Evolutionary conservation across 2,888 invertebrate species (phyloP), one percentile per base, ranked within the genome.

Genomic region (Pyrochroa serraticornis): DNA sequence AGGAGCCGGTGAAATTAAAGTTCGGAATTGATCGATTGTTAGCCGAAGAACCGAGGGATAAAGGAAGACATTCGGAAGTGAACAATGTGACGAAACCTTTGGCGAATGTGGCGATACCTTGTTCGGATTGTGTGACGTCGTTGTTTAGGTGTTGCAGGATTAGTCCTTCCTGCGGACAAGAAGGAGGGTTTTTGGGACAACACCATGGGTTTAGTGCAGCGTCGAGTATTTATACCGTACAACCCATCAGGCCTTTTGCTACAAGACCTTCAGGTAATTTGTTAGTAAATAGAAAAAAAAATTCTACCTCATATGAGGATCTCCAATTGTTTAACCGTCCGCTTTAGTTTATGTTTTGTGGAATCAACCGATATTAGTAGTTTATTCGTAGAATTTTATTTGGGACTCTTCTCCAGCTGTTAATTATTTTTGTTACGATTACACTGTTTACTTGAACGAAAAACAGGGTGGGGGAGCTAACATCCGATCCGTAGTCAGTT

Each of bases 1-100:
- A 59, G 43, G 60, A 75, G 63, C 66, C 77, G 65, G 78, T 71
- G 63, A 82, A 83, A 68, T 75, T 87, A 63, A 89, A 88, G 80
- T 90, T 90, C 72, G 88, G 90, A 69, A 86, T 90, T 61, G 89
- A 90, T 70, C 82, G 87, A 71, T 85, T 90, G 65, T 75, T 90
- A 52, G 32, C 60, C 1, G 48, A 52, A 39, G 39, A 49, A 7
- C 54, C 47, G 35, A 34, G 32, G 12, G 39, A 32, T 49, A 60
- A 41, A 55, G 53, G 36, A 46, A 31, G 10, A 34, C 49, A 44
- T 42, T 22, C 51, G 37, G 36, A n/a, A n/a, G 43, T 32, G n/a
- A 45, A 38, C 38, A 53, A 50, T 13, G 51, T 72, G 30, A 62
- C 71, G 9, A 75, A 77, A 66, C 74, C 76, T 1, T 63, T 71